A percentile compares a stretch with the other conserved stretches of the same genome.
Evolutionary conservation across 1,140 invertebrate species (phyloP).

Genomic region (Leguminivora glycinivorella): DNA sequence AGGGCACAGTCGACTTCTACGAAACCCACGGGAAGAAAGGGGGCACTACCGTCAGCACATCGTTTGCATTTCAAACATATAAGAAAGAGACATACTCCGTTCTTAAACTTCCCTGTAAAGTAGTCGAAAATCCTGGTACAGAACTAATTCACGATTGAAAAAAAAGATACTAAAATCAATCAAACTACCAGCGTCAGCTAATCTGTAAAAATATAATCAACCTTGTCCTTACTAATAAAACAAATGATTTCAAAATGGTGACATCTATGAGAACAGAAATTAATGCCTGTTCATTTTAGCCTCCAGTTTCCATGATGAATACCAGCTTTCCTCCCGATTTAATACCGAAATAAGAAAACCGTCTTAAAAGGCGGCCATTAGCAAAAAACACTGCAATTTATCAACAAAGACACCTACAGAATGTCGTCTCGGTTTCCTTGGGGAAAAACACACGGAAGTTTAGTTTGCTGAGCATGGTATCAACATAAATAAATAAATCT

Average conservation of each 20-base stretch:
- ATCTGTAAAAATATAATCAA: not conserved
- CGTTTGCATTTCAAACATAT: no score
- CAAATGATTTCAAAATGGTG: not conserved
- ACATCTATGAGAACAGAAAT: conserved; percentile 4
- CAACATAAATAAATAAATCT: no score
- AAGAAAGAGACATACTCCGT: no score
- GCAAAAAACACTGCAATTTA: conserved; percentile 63
- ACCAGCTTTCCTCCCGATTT: conserved; percentile 30
- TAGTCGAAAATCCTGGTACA: no score
- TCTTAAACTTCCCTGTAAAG: no score
- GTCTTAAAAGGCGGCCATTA: conserved; percentile 52
- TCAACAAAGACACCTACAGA: conserved; percentile 56
- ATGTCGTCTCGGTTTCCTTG: conserved; percentile 43
- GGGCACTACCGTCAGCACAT: no score
- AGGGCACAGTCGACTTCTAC: no score
- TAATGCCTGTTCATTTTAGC: not conserved
- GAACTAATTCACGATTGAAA: no score
- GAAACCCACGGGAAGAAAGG: no score
- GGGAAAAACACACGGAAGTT: not conserved
- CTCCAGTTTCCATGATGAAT: conserved; percentile 33
- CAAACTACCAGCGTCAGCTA: no score
- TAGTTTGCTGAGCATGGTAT: no score
- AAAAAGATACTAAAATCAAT: no score
- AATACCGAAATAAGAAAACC: conserved; percentile 37
- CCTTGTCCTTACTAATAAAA: not conserved